Evolutionary conservation across 30 jellyfish, hydroid and myxozoan genomes (phyloP), one percentile per base, ranked within the genome.

Genomic region (Mastigias papua): DNA sequence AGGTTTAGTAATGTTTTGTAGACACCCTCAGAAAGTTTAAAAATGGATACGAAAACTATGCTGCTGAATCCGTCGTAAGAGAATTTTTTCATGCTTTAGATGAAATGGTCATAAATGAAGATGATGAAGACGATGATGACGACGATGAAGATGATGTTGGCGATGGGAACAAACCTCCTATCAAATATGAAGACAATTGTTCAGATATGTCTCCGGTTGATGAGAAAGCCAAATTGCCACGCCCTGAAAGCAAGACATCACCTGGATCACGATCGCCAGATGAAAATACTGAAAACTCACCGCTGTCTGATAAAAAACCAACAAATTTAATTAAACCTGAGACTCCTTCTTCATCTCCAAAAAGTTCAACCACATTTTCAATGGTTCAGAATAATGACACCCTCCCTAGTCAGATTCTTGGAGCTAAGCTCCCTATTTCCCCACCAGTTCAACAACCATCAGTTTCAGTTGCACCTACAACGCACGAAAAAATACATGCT

Each of bases 401-500:
- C 0, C 23, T 27, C 75, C 30, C 72, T 19, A 80, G 50, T 50
- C 48, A 34, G 0, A 46, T 37, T 17, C 72, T 27, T 23, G 31
- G 28, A n/a, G 13, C 74, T n/a, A 33, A 29, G 21, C 30, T 35
- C 15, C 76, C 78, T 11, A 54, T 69, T 28, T 82, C 91, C 35
- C 91, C 91, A 1, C 34, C 78, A 33, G 35, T 72, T 19, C 83
- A 48, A 10, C 83, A 72, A 20, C 88, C 69, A 7, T 27, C 76
- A 10, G 29, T 48, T 37, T 61, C 82, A 9, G 84, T 37, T 1
- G 60, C 74, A 1, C 67, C 85, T 1, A 63, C 50, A 1, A 0
- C 68, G 84, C 79, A 82, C 33, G 91, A 82, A 17, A 85, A 85
- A 54, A 23, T 85, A 28, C 82, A 73, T 62, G 37, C 76, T 16